These are phyloP conservation scores for Rhinolophus ferrumequinum DNA, from an alignment of 2,113 vertebrate genomes.

Conservation along the genomic window DNA sequence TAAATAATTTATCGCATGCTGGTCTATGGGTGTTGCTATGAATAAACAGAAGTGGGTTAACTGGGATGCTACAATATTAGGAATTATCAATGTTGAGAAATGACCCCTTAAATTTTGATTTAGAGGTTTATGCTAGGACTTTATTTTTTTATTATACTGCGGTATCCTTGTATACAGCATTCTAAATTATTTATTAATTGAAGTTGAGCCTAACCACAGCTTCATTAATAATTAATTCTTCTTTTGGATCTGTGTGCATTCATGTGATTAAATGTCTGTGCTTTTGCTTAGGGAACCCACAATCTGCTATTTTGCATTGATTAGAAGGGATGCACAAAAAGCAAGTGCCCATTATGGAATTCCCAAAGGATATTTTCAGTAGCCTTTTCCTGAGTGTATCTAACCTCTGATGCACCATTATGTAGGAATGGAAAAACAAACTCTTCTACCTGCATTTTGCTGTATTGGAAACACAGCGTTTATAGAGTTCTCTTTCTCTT, in stretches of 20 bases:
- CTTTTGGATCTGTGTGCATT: slow-evolving; percentile 68
- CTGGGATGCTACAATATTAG: neutral
- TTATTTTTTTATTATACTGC: slow-evolving; percentile 63
- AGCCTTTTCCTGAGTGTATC: slow-evolving; percentile 56
- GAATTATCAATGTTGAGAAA: slow-evolving; percentile 65
- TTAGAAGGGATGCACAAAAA: slow-evolving; percentile 61
- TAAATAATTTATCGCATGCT: neutral
- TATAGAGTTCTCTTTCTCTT: neutral
- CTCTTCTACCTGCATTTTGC: neutral
- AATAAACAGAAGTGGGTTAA: slow-evolving; percentile 38
- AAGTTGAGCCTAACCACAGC: slow-evolving; percentile 69
- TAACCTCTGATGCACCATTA: slow-evolving; percentile 69
- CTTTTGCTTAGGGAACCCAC: slow-evolving; percentile 72
- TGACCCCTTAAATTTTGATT: slow-evolving; percentile 43
- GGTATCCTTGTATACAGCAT: slow-evolving; percentile 54
- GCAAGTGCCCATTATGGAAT: slow-evolving; percentile 67
- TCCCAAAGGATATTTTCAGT: slow-evolving; percentile 53
- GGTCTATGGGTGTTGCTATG: neutral
- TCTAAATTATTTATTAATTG: slow-evolving; percentile 81
- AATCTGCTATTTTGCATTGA: slow-evolving; percentile 74
- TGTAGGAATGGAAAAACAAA: slow-evolving; percentile 56
- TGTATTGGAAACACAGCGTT: neutral
- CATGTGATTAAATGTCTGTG: slow-evolving; percentile 74
- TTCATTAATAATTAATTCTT: slow-evolving; percentile 78
- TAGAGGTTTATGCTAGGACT: slow-evolving; percentile 51